Evolutionary conservation across 2,113 vertebrate genomes (phyloP), one percentile per base, ranked within the genome.

Genomic region (Microtus pennsylvanicus): DNA sequence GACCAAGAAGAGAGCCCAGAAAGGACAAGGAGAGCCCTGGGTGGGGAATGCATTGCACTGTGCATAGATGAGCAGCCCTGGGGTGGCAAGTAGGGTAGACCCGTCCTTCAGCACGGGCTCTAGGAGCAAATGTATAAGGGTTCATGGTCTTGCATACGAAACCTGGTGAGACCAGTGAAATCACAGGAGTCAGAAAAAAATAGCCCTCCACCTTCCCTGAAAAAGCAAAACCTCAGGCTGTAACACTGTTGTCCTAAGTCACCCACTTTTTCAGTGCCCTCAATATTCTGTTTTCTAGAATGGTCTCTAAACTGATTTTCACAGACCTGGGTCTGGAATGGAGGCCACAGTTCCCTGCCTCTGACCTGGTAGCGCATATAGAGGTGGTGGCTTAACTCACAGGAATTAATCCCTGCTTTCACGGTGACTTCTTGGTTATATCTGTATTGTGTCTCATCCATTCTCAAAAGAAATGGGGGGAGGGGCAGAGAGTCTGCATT

Each of bases 381-480:
- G 28, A 45, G 22, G 30, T 17, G 26, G 76, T 52, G 52, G 47
- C 82, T 74, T 58, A 45, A 42, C 63, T 63, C 45, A 30, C 30
- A 81, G 33, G 67, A 35, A 35, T 30, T 24, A 6, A 50, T 24
- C 8, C 28, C 65, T 82, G 4, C 30, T 70, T 75, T 19, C 58
- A 38, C 17, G 0, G 1, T 38, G 70, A 72, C 61, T 95, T 50
- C 63, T 75, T 58, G 78, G 42, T 38, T 42, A 7, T 12, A n/a
- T 42, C 19, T 7, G 45, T 42, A 70, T 0, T 55, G 6, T 52
- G 78, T 21, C 45, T 47, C 30, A 58, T 61, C 30, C 33, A 3
- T 89, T 96, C 92, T 88, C 42, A 65, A 55, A 74, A 61, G n/a
- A 74, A 72, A 78, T 21, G 42, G 89, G 86, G 22, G 19, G 14